Evolutionary conservation across 1,140 invertebrate genomes (phyloP).

Genomic region (Lamellibrachia luymesi): DNA sequence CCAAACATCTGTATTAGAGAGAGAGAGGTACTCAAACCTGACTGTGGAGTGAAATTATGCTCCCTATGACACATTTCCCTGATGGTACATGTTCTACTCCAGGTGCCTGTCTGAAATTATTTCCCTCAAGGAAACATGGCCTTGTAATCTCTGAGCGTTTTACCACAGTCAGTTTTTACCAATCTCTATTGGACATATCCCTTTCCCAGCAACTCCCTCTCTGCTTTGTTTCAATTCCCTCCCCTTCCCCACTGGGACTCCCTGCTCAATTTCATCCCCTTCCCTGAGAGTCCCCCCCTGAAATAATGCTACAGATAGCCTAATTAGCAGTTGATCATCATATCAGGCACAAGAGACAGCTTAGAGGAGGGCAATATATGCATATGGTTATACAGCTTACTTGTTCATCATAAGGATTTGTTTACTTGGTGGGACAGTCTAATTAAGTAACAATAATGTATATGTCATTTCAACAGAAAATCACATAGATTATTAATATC

Average conservation of each 20-base stretch:
- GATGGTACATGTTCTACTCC: background rate
- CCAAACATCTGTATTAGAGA: background rate
- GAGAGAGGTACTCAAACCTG: background rate
- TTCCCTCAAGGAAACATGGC: background rate
- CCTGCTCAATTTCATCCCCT: background rate
- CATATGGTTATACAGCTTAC: background rate
- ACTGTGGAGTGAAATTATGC: background rate
- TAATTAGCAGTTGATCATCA: background rate
- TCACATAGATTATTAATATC: too few species aligned
- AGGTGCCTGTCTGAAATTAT: background rate
- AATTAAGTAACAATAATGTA: background rate
- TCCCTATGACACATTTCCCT: background rate
- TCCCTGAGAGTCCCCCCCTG: background rate
- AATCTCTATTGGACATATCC: background rate
- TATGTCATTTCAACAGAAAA: background rate
- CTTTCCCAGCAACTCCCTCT: background rate
- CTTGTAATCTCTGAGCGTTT: background rate
- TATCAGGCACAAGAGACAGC: background rate
- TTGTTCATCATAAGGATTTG: background rate
- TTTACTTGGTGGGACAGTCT: background rate
- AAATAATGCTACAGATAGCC: background rate
- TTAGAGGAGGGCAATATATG: background rate
- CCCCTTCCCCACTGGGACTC: background rate
- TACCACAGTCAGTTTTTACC: background rate
- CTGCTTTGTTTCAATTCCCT: background rate